A percentile compares a stretch with the other conserved stretches of the same genome.
Conservation (phyloP, 2,797 vertebrate genomes). For the Poeciliopsis paucimaculata region DNA sequence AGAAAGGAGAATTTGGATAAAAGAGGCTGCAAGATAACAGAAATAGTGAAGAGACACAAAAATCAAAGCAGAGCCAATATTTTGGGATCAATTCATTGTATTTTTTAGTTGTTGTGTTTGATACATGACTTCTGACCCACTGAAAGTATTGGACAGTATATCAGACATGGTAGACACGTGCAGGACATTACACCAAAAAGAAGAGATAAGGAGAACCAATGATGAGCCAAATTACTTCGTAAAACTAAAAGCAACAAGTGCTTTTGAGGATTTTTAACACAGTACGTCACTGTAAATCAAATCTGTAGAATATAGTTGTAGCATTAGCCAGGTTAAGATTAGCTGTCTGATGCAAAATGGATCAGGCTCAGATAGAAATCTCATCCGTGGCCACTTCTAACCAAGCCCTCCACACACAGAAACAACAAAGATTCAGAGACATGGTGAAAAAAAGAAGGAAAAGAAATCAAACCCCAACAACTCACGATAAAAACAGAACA, state of each 20-base stretch:
- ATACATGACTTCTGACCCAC: constrained; percentile 70
- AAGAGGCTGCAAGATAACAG: constrained; percentile 99
- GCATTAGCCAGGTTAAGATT: constrained; percentile 46
- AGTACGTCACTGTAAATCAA: constrained; percentile 28
- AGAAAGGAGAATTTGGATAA: constrained; percentile 99
- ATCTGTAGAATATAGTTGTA: constrained; percentile 21
- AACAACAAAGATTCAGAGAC: constrained; percentile 60
- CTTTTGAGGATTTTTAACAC: constrained; percentile 24
- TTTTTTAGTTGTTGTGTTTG: constrained; percentile 53
- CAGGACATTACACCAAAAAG: constrained; percentile 75
- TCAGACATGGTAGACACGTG: constrained; percentile 75
- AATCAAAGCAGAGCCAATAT: constrained; percentile 92
- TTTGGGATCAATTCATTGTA: constrained; percentile 82
- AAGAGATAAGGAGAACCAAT: constrained; percentile 59
- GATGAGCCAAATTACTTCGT: constrained; percentile 46
- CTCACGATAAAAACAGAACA: constrained; percentile 50
- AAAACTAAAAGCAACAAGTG: constrained; percentile 18
- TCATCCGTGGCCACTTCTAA: constrained; percentile 69
- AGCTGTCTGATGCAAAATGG: constrained; percentile 53
- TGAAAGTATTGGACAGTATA: constrained; percentile 66
- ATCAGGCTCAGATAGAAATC: constrained; percentile 60
- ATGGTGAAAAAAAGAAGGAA: constrained; percentile 52
- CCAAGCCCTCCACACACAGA: constrained; percentile 73
- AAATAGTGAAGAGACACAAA: constrained; percentile 98
- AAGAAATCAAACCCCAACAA: constrained; percentile 62